phyloP scores from a whole-genome alignment of 1,140 invertebrate species.

The Mactra quadrangularis region DNA sequence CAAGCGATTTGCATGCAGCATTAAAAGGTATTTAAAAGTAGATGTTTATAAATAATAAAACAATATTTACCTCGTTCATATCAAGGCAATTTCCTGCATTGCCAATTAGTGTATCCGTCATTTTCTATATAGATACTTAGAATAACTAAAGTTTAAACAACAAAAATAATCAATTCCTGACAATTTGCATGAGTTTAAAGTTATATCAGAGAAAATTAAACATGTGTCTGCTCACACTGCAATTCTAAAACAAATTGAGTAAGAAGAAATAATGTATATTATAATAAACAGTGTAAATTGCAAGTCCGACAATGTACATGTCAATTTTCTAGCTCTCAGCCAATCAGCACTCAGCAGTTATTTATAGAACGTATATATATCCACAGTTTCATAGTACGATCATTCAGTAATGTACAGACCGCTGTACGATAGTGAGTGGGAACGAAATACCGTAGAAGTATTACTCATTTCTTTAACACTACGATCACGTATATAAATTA shows the following conservation, averaged over 20 bases:
- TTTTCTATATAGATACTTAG: background rate
- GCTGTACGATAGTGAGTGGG: slow-evolving; percentile 10
- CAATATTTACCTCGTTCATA: slow-evolving; percentile 13
- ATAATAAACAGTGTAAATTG: slow-evolving; percentile 30
- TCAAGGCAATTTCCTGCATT: background rate
- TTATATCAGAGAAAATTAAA: slow-evolving; percentile 36
- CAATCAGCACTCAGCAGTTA: slow-evolving; percentile 19
- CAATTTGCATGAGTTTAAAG: slow-evolving; percentile 40
- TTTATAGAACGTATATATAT: slow-evolving; percentile 35
- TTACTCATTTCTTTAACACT: slow-evolving; percentile 42
- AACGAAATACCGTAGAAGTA: slow-evolving; percentile 18
- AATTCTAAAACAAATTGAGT: slow-evolving; percentile 44
- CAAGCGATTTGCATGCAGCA: too few relatives aligned
- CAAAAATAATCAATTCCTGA: background rate
- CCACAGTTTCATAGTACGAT: background rate
- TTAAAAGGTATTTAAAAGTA: too few relatives aligned
- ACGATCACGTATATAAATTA: background rate
- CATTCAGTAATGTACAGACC: slow-evolving; percentile 18
- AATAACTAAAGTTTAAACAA: slow-evolving; percentile 22
- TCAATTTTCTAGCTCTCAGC: too few relatives aligned
- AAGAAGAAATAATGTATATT: slow-evolving; percentile 30
- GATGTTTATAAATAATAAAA: too few relatives aligned
- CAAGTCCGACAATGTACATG: too few relatives aligned
- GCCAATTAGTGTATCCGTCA: slow-evolving; percentile 41
- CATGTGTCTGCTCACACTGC: slow-evolving; percentile 37